Conservation (phyloP, 1,140 invertebrate species). For the Cydia pomonella region DNA sequence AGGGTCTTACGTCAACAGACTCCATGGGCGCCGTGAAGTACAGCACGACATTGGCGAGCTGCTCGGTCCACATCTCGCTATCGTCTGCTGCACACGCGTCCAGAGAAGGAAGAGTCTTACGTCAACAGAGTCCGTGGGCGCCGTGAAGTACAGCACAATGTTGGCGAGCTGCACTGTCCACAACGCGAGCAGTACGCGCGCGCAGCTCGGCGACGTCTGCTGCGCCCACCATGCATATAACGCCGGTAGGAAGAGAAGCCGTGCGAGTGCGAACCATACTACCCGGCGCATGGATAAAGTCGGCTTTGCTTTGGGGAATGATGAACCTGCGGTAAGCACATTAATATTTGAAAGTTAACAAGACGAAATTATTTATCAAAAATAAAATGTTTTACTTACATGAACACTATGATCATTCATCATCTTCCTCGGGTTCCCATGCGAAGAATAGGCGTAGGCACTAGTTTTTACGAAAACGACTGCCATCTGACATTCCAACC, state of each 20-base stretch:
- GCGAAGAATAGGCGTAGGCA: no score
- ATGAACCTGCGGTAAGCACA: conserved; percentile 85
- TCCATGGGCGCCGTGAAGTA: conserved; percentile 66
- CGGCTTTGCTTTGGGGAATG: conserved; percentile 96
- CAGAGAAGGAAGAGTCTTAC: conserved; percentile 50
- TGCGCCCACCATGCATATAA: conserved; percentile 93
- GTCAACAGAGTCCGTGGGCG: conserved; percentile 61
- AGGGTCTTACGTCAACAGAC: conserved; percentile 58
- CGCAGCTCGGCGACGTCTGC: conserved; percentile 90
- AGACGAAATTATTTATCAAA: no score
- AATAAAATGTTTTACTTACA: neutral
- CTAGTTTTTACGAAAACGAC: no score
- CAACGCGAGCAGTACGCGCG: conserved; percentile 86
- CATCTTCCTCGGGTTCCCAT: no score
- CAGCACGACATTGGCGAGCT: conserved; percentile 84
- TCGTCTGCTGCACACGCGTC: conserved; percentile 93
- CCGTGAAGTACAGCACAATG: conserved; percentile 67
- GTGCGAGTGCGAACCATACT: conserved; percentile 88
- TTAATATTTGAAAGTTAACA: conserved; percentile 56
- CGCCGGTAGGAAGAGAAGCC: conserved; percentile 91
- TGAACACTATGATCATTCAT: neutral
- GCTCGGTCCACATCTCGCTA: conserved; percentile 87
- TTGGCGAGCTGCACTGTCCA: conserved; percentile 90
- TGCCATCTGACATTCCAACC: no score
- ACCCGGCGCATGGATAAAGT: conserved; percentile 92